phyloP scores from a whole-genome alignment of 2,113 vertebrate genomes.

The Sakesphorus luctuosus region DNA sequence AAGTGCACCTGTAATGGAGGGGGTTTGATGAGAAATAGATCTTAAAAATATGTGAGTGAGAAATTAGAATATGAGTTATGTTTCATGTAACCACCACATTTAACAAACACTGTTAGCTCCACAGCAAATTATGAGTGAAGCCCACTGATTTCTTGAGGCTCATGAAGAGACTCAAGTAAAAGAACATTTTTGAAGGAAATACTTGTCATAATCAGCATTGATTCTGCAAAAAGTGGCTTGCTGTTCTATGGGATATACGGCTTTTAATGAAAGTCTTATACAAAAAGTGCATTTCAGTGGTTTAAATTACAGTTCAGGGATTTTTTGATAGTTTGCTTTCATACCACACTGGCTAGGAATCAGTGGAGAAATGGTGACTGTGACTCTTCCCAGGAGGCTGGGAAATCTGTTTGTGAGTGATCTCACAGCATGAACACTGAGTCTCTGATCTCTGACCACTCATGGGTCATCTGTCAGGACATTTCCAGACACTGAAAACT shows the following conservation, averaged over 20 bases:
- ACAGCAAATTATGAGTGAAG: not conserved
- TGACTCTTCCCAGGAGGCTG: not conserved
- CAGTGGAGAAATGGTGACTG: not conserved
- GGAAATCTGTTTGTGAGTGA: not conserved
- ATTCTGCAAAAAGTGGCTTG: not conserved
- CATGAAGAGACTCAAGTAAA: not conserved
- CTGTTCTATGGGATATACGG: not conserved
- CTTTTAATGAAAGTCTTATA: not conserved
- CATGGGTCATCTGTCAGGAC: not conserved
- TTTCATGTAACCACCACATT: not conserved
- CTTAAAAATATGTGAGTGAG: not conserved
- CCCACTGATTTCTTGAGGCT: not conserved
- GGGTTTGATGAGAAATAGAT: not conserved
- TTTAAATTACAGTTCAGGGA: not conserved
- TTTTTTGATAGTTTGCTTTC: not conserved
- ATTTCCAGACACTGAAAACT: not conserved
- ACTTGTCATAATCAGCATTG: not conserved
- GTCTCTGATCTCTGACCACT: not conserved
- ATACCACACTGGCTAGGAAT: not conserved
- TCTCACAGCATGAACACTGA: not conserved
- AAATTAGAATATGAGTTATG: not conserved
- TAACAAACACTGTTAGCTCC: not conserved
- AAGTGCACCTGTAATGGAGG: constrained; percentile 11
- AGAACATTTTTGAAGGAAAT: not conserved
- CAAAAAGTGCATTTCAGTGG: not conserved